Conservation (phyloP, 2,113 vertebrate species). For the Phainopepla nitens region DNA sequence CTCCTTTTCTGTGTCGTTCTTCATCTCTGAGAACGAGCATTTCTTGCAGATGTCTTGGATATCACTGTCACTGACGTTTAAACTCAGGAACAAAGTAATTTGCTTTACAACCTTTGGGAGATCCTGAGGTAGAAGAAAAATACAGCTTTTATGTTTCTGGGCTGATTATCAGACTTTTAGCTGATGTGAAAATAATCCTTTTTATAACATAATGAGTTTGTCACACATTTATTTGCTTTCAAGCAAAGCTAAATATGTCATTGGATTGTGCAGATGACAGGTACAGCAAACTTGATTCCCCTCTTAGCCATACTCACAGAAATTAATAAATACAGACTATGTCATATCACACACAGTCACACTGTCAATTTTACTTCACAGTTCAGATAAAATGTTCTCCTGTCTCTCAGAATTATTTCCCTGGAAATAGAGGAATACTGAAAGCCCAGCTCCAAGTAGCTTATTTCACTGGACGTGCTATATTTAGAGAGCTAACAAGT, state of each 20-base stretch:
- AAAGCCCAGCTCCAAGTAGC: background rate
- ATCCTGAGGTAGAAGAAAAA: conserved; percentile 45
- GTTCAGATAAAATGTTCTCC: background rate
- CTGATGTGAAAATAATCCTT: background rate
- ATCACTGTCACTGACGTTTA: conserved; percentile 21
- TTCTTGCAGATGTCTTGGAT: conserved; percentile 62
- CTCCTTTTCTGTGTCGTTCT: conserved; percentile 59
- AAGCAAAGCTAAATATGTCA: background rate
- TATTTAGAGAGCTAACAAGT: background rate
- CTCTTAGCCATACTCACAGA: background rate
- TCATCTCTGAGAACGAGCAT: conserved; percentile 72
- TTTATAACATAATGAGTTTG: background rate
- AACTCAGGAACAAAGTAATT: conserved; percentile 59
- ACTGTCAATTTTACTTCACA: background rate
- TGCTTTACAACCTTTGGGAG: conserved; percentile 59
- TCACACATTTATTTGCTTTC: background rate
- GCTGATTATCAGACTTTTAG: background rate
- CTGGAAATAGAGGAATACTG: background rate
- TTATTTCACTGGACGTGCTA: background rate
- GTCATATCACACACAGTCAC: background rate
- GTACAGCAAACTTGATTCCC: background rate
- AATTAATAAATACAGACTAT: background rate
- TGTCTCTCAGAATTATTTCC: background rate
- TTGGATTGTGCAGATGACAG: background rate
- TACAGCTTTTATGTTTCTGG: background rate